Evolutionary conservation across 1,140 invertebrate genomes (phyloP), one percentile per base, ranked within the genome.

Genomic region (Brachionus calyciflorus): DNA sequence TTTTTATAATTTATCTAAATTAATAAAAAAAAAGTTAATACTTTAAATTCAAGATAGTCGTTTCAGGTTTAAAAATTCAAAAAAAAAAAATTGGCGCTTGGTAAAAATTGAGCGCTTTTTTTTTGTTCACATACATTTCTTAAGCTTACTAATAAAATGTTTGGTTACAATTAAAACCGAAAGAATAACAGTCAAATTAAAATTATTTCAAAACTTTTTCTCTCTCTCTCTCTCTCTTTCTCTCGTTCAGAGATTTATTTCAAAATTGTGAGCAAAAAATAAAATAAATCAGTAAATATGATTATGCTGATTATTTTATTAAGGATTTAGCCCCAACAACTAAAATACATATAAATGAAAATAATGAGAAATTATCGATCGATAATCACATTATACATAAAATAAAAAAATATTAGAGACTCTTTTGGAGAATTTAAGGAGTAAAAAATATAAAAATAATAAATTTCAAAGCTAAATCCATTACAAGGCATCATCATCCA

Each of bases 221-320:
- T 3, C 3, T 17, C 12, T 37, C 4, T 37, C 17, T 37, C 17
- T 40, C 9, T 2, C 37, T 17, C 12, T 37, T 4, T 37, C 17
- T 37, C 17, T 40, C 9, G 0, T 60, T 60, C 55, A 33, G 55
- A 60, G 55, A 60, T 60, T 60, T 60, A 60, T 60, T 60, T 33
- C 55, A 28, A 33, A 60, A 37, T 60, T 17, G 3, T 37, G 4
- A 5, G 33, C 3, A 37, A 60, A 60, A 60, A n/a, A n/a, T n/a
- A n/a, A n/a, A n/a, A n/a, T n/a, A 55, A 37, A 41, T 65, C 40
- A 65, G 60, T 41, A 65, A 65, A 65, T 28, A 65, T 65, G 60
- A 65, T 65, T 65, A 65, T 65, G 60, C 40, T 65, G 60, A 65
- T 65, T 65, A 65, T 65, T 65, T 65, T 65, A 65, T 65, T 65